A percentile compares a stretch with the other conserved stretches of the same genome.
Conservation (phyloP, 2,888 invertebrate species). For the Drosophila acutilabella region DNA sequence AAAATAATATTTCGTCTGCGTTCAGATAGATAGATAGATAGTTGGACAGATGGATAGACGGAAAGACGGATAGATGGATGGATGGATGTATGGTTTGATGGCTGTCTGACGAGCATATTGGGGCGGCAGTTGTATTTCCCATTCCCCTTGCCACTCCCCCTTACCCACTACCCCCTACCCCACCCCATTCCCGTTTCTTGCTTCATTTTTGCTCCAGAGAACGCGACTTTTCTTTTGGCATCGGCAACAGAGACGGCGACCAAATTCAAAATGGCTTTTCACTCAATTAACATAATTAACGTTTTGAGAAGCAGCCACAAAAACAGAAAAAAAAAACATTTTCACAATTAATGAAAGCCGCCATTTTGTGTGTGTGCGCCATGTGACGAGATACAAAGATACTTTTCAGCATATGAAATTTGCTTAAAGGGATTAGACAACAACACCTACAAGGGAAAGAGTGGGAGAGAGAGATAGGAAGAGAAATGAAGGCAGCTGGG, state of each 20-base stretch:
- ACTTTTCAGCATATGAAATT: slow-evolving; percentile 15
- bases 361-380: slow-evolving; percentile 55
- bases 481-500: slow-evolving; percentile 20
- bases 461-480: not conserved
- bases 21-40: slow-evolving; percentile 26
- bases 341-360: slow-evolving; percentile 75
- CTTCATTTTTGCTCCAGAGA: slow-evolving; percentile 5
- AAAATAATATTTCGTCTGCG: slow-evolving; percentile 66
- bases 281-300: slow-evolving; percentile 76
- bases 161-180: not conserved
- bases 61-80: slow-evolving; percentile 25
- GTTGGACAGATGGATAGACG: slow-evolving; percentile 18
- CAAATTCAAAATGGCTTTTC: slow-evolving; percentile 71
- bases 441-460: slow-evolving; percentile 42
- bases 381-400: not conserved
- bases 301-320: slow-evolving; percentile 51
- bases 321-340: not conserved
- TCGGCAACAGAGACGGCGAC: slow-evolving; percentile 8
- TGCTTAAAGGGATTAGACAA: slow-evolving; percentile 58
- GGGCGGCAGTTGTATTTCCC: slow-evolving; percentile 32
- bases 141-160: not conserved
- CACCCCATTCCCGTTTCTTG: not conserved
- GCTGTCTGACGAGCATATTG: slow-evolving; percentile 31
- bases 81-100: slow-evolving; percentile 30
- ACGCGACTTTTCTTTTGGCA: slow-evolving; percentile 46